Base-by-base conservation (phyloP, 2,888 invertebrate genomes). In the Drosophila dives region DNA sequence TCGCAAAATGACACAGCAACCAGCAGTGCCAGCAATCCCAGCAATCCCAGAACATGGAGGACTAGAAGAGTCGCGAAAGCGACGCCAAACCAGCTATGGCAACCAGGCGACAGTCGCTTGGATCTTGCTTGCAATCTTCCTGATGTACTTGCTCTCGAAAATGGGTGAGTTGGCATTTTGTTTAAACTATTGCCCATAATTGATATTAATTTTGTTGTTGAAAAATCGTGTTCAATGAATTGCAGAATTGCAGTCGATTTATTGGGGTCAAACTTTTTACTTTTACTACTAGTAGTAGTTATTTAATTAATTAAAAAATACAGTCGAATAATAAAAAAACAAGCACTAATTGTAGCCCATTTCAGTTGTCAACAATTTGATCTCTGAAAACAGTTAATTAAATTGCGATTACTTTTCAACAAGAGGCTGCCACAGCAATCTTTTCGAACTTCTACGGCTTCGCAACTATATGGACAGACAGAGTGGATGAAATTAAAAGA, bases 91-190 rank as follows among this genome's bases (percentile, higher is more conserved):
- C 53, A 49, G 33, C 10, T 54, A 71, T 76, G 64, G 79, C 79
- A 64, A 56, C 54, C 73, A 72, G 10, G 32, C 48, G n/a, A 42
- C 53, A 23, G 32, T 38, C 33, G 38, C 36, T 40, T 64, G 68
- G 64, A 59, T 70, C 26, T 50, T 49, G 20, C 33, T 67, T 6
- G 68, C 64, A 49, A 32, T 65, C 34, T 42, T 61, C 17, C 50
- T 84, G 34, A 59, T 81, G 36, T 34, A 80, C 12, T 40, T 54
- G 17, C 58, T 85, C n/a, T 67, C 70, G 33, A 69, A 81, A 50
- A 59, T 72, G 75, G 84, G 84, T 85, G 40, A 85, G 84, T 84
- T 60, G 51, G 36, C 40, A 42, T 7, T 23, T 49, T 50, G n/a
- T 42, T 61, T 15, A 29, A 40, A 29, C 45, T 59, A 29, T n/a